phyloP scores from a whole-genome alignment of 2,888 invertebrate species.

The Lithodes maja region DNA sequence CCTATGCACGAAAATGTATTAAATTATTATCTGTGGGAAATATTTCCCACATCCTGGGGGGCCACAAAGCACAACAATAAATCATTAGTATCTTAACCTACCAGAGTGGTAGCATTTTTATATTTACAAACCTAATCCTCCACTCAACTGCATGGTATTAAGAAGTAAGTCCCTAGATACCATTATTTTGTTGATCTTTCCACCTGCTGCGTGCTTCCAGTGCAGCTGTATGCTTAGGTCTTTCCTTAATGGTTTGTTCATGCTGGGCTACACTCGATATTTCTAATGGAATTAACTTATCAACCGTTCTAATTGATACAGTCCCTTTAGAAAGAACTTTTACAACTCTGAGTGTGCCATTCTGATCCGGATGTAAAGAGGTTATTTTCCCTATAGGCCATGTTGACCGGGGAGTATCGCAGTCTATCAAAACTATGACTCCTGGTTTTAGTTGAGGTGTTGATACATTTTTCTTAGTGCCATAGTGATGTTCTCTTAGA shows the following conservation, averaged over 20 bases:
- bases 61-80: too few relatives aligned
- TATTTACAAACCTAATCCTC: not conserved
- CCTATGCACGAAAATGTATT: too few relatives aligned
- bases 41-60: too few relatives aligned
- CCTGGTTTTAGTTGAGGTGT: not conserved
- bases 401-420: not conserved
- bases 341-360: not conserved
- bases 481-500: not conserved
- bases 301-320: not conserved
- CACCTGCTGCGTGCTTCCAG: not conserved
- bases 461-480: not conserved
- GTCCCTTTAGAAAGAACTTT: not conserved
- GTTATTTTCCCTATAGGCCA: not conserved
- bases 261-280: not conserved
- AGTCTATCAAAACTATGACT: not conserved
- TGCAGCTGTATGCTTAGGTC: not conserved
- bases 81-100: not conserved
- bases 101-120: slow-evolving; percentile 5
- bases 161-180: not conserved
- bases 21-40: too few relatives aligned
- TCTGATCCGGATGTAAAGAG: not conserved
- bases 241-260: not conserved
- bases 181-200: not conserved
- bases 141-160: not conserved
- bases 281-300: not conserved